Evolutionary conservation across 2,797 vertebrate genomes (phyloP).

Genomic region (Phylloscopus collybita): DNA sequence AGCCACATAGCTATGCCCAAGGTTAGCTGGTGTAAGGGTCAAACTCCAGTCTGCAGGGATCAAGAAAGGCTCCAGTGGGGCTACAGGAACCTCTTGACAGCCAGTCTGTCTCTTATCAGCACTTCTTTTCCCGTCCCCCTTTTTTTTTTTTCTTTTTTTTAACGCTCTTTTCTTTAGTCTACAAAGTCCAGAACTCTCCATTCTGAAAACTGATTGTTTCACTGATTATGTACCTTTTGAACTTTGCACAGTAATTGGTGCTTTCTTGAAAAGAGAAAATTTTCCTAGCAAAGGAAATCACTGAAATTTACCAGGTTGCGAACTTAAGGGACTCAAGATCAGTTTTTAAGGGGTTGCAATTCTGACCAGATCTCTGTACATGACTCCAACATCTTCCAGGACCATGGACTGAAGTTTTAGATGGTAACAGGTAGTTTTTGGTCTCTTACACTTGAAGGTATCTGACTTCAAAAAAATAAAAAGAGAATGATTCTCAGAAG

Average conservation of each 20-base stretch:
- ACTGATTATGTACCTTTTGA: neutral
- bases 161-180: neutral
- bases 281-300: neutral
- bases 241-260: neutral
- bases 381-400: neutral
- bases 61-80: neutral
- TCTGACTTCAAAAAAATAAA: neutral
- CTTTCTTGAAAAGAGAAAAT: neutral
- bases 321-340: neutral
- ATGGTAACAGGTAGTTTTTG: neutral
- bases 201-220: neutral
- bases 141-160: rapidly evolving
- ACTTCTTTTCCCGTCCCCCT: neutral
- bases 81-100: slow-evolving; percentile 19
- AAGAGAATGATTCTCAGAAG: neutral
- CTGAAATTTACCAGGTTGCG: neutral
- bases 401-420: neutral
- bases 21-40: slow-evolving; percentile 19
- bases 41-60: neutral
- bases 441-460: neutral
- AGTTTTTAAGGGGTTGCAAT: neutral
- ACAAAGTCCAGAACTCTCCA: neutral
- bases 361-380: neutral
- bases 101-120: slow-evolving; percentile 19
- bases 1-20: neutral